These are phyloP conservation scores for Ptilonorhynchus violaceus DNA, from an alignment of 2,113 vertebrate species.

Conservation along the genomic window DNA sequence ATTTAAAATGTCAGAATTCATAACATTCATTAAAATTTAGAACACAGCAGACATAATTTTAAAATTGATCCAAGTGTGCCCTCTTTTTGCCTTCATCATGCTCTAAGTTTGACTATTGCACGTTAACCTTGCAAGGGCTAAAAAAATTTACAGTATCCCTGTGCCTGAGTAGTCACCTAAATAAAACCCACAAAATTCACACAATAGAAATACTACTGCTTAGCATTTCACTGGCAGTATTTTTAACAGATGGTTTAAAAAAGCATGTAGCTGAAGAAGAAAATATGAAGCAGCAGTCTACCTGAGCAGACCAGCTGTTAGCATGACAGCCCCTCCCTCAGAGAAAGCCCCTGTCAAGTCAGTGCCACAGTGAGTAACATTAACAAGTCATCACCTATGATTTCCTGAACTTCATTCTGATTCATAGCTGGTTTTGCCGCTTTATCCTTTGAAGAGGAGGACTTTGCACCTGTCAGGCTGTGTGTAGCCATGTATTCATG, in stretches of 20 bases:
- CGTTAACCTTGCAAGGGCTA: not conserved
- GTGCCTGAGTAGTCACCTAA: not conserved
- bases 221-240: not conserved
- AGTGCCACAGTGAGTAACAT: not conserved
- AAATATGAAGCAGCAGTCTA: not conserved
- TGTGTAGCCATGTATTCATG: slow-evolving; percentile 78
- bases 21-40: not conserved
- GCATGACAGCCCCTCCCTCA: not conserved
- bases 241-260: not conserved
- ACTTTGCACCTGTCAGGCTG: slow-evolving; percentile 76
- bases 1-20: slow-evolving; percentile 31
- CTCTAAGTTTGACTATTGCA: not conserved
- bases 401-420: slow-evolving; percentile 79
- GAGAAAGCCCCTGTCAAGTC: slow-evolving; percentile 1
- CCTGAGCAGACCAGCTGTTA: not conserved
- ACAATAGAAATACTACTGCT: not conserved
- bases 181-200: not conserved
- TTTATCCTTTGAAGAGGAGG: slow-evolving; percentile 77
- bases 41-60: not conserved
- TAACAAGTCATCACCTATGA: slow-evolving; percentile 71
- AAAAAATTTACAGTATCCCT: not conserved
- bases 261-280: not conserved
- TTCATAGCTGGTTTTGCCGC: slow-evolving; percentile 78
- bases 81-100: not conserved
- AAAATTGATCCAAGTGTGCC: not conserved